These are phyloP conservation scores for Ephialtes manifestator DNA, from an alignment of 2,888 invertebrate genomes.

Conservation along the genomic window DNA sequence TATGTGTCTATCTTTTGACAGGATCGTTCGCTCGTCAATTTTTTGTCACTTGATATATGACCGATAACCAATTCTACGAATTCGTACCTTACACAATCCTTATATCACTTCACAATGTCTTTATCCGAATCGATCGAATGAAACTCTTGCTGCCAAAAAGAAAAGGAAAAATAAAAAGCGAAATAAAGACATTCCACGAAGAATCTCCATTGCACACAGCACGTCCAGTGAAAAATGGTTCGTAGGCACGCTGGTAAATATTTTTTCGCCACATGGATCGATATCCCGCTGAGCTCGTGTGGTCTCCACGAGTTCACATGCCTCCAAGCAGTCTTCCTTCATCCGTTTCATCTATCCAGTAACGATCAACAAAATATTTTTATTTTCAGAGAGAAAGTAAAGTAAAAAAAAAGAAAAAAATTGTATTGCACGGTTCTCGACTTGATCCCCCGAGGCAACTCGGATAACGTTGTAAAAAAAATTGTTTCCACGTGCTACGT, in stretches of 20 bases:
- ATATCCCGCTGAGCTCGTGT: neutral
- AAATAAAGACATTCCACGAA: constrained; percentile 12
- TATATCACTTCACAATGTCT: constrained; percentile 24
- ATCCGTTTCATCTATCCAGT: constrained; percentile 3
- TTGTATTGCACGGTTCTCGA: neutral
- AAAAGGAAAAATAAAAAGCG: neutral
- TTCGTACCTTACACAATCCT: constrained; percentile 31
- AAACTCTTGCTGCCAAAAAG: constrained; percentile 4
- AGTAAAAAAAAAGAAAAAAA: constrained; percentile 25
- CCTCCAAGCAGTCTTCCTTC: constrained; percentile 20
- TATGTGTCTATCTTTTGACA: too few species aligned
- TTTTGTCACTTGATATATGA: too few species aligned
- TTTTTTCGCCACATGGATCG: constrained; percentile 31
- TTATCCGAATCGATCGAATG: constrained; percentile 1
- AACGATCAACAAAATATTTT: constrained; percentile 24
- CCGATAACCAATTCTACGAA: neutral
- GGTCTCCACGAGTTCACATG: constrained; percentile 12
- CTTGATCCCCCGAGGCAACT: constrained; percentile 7
- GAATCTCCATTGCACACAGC: neutral
- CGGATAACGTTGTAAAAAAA: constrained; percentile 22
- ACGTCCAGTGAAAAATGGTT: neutral
- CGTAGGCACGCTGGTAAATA: neutral
- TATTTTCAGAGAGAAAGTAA: constrained; percentile 17
- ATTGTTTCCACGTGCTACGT: constrained; percentile 39
- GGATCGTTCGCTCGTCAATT: too few species aligned